Evolutionary conservation across 2,888 invertebrate genomes (phyloP).

Genomic region (Harpagoxenus sublaevis): DNA sequence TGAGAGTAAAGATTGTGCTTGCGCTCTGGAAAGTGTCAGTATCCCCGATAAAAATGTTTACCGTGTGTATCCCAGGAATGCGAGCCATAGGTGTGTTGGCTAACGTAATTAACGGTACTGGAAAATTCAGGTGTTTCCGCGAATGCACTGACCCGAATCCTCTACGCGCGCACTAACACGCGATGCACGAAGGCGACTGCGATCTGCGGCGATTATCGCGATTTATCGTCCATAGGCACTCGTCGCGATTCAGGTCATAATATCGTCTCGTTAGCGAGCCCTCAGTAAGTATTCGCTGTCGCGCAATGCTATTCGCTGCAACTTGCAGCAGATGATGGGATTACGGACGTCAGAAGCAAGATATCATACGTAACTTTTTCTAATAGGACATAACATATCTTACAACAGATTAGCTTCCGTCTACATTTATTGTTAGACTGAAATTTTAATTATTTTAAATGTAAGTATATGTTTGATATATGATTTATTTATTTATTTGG

Average conservation of each 20-base stretch:
- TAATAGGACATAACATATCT: neutral
- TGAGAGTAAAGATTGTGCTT: constrained; percentile 26
- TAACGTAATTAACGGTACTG: constrained; percentile 58
- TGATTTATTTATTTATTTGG: too few species aligned
- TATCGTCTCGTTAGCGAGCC: constrained; percentile 4
- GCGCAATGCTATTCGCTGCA: neutral
- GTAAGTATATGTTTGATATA: too few species aligned
- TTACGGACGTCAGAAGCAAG: neutral
- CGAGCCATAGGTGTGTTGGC: neutral
- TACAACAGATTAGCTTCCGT: neutral
- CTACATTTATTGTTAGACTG: neutral
- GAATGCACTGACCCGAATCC: constrained; percentile 53
- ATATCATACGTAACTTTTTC: neutral
- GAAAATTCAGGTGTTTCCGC: constrained; percentile 55
- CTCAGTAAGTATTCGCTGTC: neutral
- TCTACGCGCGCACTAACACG: constrained; percentile 13
- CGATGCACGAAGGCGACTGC: constrained; percentile 22
- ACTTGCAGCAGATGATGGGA: neutral
- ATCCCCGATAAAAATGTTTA: constrained; percentile 30
- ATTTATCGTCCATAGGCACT: constrained; percentile 32
- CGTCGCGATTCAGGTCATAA: constrained; percentile 9
- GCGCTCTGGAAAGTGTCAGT: constrained; percentile 17
- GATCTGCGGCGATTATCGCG: constrained; percentile 56
- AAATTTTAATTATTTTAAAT: neutral
- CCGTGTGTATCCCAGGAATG: constrained; percentile 12